Conservation (phyloP, 2,888 invertebrate species). For the Phlogophora meticulosa region DNA sequence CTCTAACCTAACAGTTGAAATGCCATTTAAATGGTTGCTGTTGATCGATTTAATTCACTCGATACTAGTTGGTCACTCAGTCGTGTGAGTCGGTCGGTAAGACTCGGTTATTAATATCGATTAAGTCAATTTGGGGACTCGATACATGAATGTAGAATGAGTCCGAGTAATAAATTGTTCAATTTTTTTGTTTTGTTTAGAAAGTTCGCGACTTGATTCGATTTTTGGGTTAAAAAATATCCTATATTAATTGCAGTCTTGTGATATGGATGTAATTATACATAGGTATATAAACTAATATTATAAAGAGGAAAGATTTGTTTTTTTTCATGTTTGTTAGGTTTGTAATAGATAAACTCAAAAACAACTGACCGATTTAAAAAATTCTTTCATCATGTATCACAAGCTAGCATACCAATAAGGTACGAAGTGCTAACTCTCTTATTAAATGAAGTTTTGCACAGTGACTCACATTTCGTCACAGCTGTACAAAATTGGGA, state of each 20-base stretch:
- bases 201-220: no score
- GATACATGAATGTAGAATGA: neutral
- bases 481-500: constrained; percentile 10
- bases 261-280: no score
- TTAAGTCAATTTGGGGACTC: constrained; percentile 10
- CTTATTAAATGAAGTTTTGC: constrained; percentile 2
- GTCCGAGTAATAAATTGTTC: no score
- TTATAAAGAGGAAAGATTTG: no score
- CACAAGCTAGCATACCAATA: neutral
- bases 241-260: no score
- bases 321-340: no score
- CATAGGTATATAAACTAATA: no score
- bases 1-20: constrained; percentile 30
- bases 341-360: no score
- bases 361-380: no score
- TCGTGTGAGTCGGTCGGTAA: neutral
- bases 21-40: constrained; percentile 33
- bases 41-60: constrained; percentile 36
- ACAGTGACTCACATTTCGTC: constrained; percentile 12
- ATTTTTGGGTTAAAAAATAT: no score
- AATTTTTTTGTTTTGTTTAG: no score
- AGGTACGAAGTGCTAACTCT: neutral
- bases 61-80: constrained; percentile 10
- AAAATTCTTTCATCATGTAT: neutral
- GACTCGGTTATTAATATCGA: neutral